These are phyloP conservation scores for Stratiomys singularior DNA, from an alignment of 2,888 invertebrate species.

Conservation along the genomic window DNA sequence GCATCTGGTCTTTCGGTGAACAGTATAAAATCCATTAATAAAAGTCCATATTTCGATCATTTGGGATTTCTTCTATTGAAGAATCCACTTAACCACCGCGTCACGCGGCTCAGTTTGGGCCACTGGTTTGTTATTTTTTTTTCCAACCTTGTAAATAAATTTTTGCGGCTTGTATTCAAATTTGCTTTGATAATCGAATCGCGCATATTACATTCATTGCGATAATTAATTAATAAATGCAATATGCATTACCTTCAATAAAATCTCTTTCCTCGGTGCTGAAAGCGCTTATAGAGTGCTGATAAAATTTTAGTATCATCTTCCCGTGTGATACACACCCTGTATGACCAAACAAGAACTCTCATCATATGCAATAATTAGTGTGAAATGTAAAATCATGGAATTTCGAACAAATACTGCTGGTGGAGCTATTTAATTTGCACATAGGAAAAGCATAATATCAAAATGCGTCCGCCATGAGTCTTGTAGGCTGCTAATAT, in stretches of 20 bases:
- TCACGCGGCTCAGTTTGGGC: not conserved
- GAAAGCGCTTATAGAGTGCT: too few relatives aligned
- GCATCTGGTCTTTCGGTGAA: not conserved
- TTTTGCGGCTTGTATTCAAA: too few relatives aligned
- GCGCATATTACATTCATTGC: not conserved
- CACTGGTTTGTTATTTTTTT: too few relatives aligned
- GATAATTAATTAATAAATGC: not conserved
- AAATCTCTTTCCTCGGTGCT: not conserved
- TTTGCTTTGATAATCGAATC: not conserved
- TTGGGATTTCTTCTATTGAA: not conserved
- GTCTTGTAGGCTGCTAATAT: not conserved
- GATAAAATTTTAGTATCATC: too few relatives aligned
- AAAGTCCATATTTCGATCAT: not conserved
- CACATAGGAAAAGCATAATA: slow-evolving; percentile 22
- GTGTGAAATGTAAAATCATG: slow-evolving; percentile 15
- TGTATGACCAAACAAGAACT: not conserved
- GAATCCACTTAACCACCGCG: not conserved
- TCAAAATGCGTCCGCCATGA: slow-evolving; percentile 18
- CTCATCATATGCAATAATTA: too few relatives aligned
- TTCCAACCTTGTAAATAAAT: too few relatives aligned
- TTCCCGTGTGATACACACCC: slow-evolving; percentile 1
- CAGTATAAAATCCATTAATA: not conserved
- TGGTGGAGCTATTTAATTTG: slow-evolving; percentile 17
- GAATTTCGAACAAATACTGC: too few relatives aligned
- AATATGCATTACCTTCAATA: not conserved